phyloP scores from a whole-genome alignment of 2,888 invertebrate species.

The Hemicrepidius hirtus region DNA sequence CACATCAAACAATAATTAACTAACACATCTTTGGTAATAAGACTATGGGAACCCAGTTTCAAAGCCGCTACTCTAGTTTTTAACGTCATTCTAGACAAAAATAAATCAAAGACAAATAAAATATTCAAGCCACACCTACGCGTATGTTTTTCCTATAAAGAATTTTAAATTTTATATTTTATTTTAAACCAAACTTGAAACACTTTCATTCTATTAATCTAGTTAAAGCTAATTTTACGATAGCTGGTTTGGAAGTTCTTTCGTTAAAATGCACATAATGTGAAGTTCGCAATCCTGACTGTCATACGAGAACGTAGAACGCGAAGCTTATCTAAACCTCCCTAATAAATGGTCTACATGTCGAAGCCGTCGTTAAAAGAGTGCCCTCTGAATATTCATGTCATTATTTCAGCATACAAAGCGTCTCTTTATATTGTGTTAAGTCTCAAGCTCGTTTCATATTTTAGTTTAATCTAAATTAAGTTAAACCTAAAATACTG shows the following conservation, averaged over 20 bases:
- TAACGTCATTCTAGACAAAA: too few species aligned
- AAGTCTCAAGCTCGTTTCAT: slow-evolving; percentile 21
- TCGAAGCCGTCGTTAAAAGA: slow-evolving; percentile 39
- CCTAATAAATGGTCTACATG: slow-evolving; percentile 45
- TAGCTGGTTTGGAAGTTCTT: slow-evolving; percentile 17
- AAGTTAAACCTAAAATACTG: slow-evolving; percentile 21
- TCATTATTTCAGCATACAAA: slow-evolving; percentile 42
- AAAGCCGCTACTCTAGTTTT: too few species aligned
- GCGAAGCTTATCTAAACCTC: slow-evolving; percentile 33
- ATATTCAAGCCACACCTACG: too few species aligned
- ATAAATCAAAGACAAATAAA: too few species aligned
- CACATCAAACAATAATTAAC: too few species aligned
- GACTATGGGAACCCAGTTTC: too few species aligned
- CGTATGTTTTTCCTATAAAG: too few species aligned
- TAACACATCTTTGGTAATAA: too few species aligned
- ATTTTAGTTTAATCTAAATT: slow-evolving; percentile 32
- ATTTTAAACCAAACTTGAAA: too few species aligned
- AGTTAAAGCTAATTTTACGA: too few species aligned
- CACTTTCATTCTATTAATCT: slow-evolving; percentile 1
- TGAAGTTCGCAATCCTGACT: slow-evolving; percentile 13
- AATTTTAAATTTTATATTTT: too few species aligned
- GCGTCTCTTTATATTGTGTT: slow-evolving; percentile 33
- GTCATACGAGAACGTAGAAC: slow-evolving; percentile 23
- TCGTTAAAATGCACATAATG: slow-evolving; percentile 24
- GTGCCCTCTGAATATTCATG: slow-evolving; percentile 41